Conservation (phyloP, 1,140 invertebrate species). For the Temnothorax nylanderi region DNA sequence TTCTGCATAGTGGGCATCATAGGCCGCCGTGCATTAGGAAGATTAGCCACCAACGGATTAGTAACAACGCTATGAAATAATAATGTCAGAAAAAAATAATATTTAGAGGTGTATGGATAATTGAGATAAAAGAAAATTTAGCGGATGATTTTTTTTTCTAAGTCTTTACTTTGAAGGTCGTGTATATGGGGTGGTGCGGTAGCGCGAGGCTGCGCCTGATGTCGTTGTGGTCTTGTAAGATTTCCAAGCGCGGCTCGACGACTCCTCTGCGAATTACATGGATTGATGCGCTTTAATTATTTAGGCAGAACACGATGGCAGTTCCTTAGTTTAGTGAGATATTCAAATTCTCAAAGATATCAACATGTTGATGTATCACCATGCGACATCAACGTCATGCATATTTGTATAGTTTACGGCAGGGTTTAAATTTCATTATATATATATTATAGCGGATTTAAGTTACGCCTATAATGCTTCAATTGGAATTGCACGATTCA, state of each 20-base stretch:
- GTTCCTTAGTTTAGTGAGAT: slow-evolving; percentile 1
- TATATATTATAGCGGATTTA: slow-evolving; percentile 32
- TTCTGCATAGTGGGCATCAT: slow-evolving; percentile 63
- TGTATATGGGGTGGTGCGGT: slow-evolving; percentile 83
- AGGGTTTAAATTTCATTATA: slow-evolving; percentile 43
- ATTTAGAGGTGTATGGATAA: slow-evolving; percentile 39
- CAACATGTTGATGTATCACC: not conserved
- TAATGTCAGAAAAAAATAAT: slow-evolving; percentile 50
- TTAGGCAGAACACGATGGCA: slow-evolving; percentile 20
- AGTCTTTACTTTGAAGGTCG: slow-evolving; percentile 84
- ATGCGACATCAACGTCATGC: slow-evolving; percentile 22
- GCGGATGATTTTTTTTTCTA: slow-evolving; percentile 56
- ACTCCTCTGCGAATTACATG: slow-evolving; percentile 85
- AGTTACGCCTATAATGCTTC: not conserved
- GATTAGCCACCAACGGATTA: slow-evolving; percentile 65
- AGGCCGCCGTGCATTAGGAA: slow-evolving; percentile 62
- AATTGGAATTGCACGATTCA: slow-evolving; percentile 1
- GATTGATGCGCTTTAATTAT: slow-evolving; percentile 80
- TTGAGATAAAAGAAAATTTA: slow-evolving; percentile 40
- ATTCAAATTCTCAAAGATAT: slow-evolving; percentile 2
- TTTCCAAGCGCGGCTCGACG: slow-evolving; percentile 85
- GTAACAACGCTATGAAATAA: slow-evolving; percentile 66
- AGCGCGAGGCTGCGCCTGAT: slow-evolving; percentile 83
- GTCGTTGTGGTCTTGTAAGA: slow-evolving; percentile 85
- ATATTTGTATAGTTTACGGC: slow-evolving; percentile 23